Evolutionary conservation across 2,113 vertebrate genomes (phyloP), one percentile per base, ranked within the genome.

Genomic region (Cygnus buccinator): DNA sequence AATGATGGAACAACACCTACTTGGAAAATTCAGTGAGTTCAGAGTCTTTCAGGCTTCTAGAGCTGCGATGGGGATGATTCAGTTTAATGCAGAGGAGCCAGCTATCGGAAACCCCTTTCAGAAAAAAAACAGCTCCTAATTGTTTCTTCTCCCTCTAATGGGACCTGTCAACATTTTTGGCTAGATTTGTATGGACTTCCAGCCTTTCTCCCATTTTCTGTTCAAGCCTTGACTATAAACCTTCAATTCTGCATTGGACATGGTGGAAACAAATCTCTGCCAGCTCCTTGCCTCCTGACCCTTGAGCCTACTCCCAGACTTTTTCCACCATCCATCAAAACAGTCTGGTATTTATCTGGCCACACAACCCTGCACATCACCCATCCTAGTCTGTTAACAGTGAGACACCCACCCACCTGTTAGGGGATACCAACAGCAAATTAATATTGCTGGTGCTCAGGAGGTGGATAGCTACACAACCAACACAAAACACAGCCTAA

Each of bases 401-500:
- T n/a, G 67, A 25, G 57, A 68, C 25, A 25, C 23, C 6, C 19
- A 17, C 11, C 28, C 15, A 16, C 0, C 4, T 19, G 57, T 37
- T 41, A 39, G 79, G 77, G 75, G 71, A 23, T 28, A 25, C 31
- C 59, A 73, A 26, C 23, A 81, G 52, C 79, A 81, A 55, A 48
- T 44, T 35, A 41, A 46, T 54, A 12, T 52, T 7, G 6, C 13
- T 41, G 22, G 13, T 81, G 66, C 20, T 29, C 26, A 23, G 39
- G 58, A 84, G n/a, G 2, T 58, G 58, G 50, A 14, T 58, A 43
- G 41, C 70, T 55, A 43, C 72, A 55, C 76, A 91, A 18, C 59
- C 68, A 92, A 85, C 84, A 94, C 71, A 82, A 84, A 78, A 63
- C 48, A 91, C 28, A 68, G 31, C 13, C 65, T 78, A 94, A 80